These are phyloP conservation scores for Hedya salicella DNA, from an alignment of 2,888 invertebrate species.

Conservation along the genomic window DNA sequence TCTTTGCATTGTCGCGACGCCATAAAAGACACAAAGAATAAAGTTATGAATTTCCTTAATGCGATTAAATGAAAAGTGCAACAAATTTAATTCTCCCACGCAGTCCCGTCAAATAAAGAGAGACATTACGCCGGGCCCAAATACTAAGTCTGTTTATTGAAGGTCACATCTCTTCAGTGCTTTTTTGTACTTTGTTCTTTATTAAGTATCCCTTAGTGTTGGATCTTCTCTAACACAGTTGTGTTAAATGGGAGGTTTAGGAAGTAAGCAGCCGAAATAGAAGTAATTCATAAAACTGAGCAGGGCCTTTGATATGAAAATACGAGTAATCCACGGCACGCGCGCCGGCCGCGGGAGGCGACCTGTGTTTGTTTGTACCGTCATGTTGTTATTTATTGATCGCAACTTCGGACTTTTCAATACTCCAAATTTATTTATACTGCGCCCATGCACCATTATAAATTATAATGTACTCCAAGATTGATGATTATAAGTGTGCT, in stretches of 20 bases:
- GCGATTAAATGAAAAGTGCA: conserved; percentile 75
- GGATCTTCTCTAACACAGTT: background rate
- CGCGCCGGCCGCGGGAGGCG: conserved; percentile 71
- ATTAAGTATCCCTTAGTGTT: background rate
- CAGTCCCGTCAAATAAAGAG: conserved; percentile 73
- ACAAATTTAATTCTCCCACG: conserved; percentile 83
- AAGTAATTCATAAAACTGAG: conserved; percentile 80
- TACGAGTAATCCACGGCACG: conserved; percentile 80
- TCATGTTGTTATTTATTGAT: conserved; percentile 77
- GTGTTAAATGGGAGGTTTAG: conserved; percentile 12
- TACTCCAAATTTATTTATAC: conserved; percentile 74
- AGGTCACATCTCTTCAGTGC: background rate
- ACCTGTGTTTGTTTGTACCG: conserved; percentile 67
- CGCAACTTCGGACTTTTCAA: conserved; percentile 75
- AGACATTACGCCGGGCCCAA: conserved; percentile 73
- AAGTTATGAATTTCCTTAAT: conserved; percentile 71
- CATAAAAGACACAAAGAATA: conserved; percentile 64
- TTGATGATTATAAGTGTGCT: conserved; percentile 74
- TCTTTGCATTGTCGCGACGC: conserved; percentile 56
- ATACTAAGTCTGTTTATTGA: conserved; percentile 43
- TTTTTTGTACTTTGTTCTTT: background rate
- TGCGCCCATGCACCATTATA: conserved; percentile 64
- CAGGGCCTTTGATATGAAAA: conserved; percentile 82
- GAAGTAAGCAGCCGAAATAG: conserved; percentile 60
- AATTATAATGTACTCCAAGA: conserved; percentile 73